Evolutionary conservation across 92 coral and sea anemone genomes (phyloP).

Genomic region (Palythoa heliodiscus): DNA sequence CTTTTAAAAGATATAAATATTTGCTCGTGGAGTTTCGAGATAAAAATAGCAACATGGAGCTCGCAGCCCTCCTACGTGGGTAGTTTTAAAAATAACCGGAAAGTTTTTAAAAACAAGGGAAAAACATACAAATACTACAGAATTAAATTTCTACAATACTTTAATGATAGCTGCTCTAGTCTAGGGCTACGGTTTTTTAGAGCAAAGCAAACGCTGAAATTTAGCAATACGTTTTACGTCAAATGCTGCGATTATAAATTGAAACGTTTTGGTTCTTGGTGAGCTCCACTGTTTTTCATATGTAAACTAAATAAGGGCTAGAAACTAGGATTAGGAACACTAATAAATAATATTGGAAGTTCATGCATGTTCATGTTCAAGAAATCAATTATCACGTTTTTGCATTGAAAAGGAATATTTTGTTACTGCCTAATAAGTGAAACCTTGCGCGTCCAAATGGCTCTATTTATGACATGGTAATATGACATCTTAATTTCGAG

Average conservation of each 20-base stretch:
- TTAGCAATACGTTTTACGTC: background rate
- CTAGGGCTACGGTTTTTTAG: too few species aligned
- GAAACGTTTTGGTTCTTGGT: background rate
- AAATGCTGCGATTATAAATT: background rate
- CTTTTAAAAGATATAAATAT: constrained; percentile 2
- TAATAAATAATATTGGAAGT: background rate
- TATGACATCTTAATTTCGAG: background rate
- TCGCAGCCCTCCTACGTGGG: background rate
- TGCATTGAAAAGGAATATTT: background rate
- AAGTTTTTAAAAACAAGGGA: background rate
- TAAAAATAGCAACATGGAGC: constrained; percentile 2
- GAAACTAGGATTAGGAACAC: background rate
- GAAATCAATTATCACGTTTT: background rate
- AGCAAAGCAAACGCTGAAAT: background rate
- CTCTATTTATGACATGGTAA: background rate
- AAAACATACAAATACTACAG: background rate
- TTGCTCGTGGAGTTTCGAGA: background rate
- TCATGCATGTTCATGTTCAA: background rate
- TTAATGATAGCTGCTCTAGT: too few species aligned
- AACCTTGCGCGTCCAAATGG: background rate
- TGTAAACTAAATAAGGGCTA: background rate
- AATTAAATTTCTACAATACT: too few species aligned
- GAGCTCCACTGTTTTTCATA: background rate
- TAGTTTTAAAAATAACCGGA: background rate
- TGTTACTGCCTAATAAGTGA: background rate